Base-by-base conservation (phyloP, 1,140 invertebrate species). In the Himalopsyche phryganea region DNA sequence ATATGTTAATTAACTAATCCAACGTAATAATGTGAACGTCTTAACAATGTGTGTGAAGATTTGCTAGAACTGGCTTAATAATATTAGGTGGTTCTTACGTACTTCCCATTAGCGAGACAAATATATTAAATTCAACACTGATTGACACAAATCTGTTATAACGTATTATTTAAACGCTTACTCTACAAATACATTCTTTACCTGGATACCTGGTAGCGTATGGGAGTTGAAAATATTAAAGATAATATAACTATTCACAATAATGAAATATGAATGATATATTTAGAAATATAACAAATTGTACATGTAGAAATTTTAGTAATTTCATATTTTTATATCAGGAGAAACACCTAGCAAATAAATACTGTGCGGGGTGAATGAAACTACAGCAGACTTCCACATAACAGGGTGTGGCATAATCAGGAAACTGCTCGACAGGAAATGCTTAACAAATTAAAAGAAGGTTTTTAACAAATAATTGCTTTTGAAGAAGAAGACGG, bases 1-100 rank as follows among this genome's bases (percentile, higher is more conserved):
- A 38, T 51, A 38, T 47, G 4, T 54, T 41, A 44, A 9, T 28
- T 28, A 28, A 28, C 56, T 58, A 58, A 58, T 58, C 17, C 17
- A 58, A 58, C 55, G 33, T 58, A 58, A 58, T 44, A 42, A 53
- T 51, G 49, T 58, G 56, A 58, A 58, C 45, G 20, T 45, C 32
- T 50, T 35, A 58, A 58, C 56, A 58, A 58, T 44, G 56, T 58
- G 56, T 51, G 35, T 23, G 9, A 28, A 35, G 56, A n/a, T 49
- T 28, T 45, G 13, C 9, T 45, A 17, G 42, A 28, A 45, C 42
- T 15, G n/a, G 38, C 11, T 15, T 45, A 19, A 45, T 17, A 45
- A 45, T 15, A 45, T 45, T 10, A 17, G 2, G 14, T 17, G 42
- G 18, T 17, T 11, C 10, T 45, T 20, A 10, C 9, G 14, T 11